phyloP scores from a whole-genome alignment of 1,140 invertebrate species.

The Lordiphosa mommai region DNA sequence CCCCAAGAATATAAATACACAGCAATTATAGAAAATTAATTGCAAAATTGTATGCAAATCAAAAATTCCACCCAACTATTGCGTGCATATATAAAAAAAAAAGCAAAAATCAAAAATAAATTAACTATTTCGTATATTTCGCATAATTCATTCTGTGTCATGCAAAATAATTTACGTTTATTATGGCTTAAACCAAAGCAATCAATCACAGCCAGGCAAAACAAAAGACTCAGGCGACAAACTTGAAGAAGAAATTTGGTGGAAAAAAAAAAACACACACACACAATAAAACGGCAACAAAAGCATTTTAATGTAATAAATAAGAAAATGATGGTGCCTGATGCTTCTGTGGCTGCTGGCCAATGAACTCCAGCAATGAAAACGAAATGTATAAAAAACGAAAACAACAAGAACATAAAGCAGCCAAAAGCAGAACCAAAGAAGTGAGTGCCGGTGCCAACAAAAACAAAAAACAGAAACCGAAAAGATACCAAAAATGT shows the following conservation, averaged over 20 bases:
- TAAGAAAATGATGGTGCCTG: conserved; percentile 29
- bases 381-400: conserved; percentile 76
- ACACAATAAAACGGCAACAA: conserved; percentile 20
- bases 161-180: conserved; percentile 66
- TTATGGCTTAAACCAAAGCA: conserved; percentile 59
- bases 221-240: conserved; percentile 69
- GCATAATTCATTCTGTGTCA: conserved; percentile 37
- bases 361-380: conserved; percentile 77
- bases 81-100: conserved; percentile 1
- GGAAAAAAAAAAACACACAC: conserved; percentile 12
- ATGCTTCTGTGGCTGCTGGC: conserved; percentile 44
- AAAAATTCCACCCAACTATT: conserved; percentile 2
- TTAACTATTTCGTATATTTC: conserved; percentile 32
- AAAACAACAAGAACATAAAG: conserved; percentile 67
- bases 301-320: conserved; percentile 34
- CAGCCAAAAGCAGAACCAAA: conserved; percentile 36
- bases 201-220: conserved; percentile 55
- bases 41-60: conserved; percentile 35
- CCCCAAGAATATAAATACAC: conserved; percentile 20
- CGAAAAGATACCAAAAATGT: conserved; percentile 43
- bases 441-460: conserved; percentile 7
- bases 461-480: conserved; percentile 41
- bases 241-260: conserved; percentile 26
- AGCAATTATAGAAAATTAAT: conserved; percentile 31
- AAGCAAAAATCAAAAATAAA: conserved; percentile 27